Base-by-base conservation (phyloP, 2,113 vertebrate species). In the Grammomys dolichurus region DNA sequence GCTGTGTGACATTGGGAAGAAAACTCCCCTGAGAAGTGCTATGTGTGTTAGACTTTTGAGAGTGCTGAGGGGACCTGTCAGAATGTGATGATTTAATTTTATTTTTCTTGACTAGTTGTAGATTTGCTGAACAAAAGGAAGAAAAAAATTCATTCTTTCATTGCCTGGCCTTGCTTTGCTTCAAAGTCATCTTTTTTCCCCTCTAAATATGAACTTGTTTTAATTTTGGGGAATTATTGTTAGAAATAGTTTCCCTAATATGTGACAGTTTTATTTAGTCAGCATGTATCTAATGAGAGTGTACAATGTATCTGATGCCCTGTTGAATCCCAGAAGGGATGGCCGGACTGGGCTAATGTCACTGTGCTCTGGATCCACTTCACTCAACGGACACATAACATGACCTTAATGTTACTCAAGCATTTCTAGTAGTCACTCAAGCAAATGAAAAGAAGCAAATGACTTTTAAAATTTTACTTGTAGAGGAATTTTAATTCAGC, bases 381-480 rank as follows among this genome's bases (percentile, higher is more conserved):
- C 40, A 28, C 24, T 56, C 12, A 85, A 40, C 26, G 33, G 28
- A 40, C 22, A 65, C 17, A 4, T 16, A 67, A 31, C 33, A 48
- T 12, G 7, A 89, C 3, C 12, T 81, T 56, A 3, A 14, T 28
- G 5, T 14, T 87, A 87, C 51, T 82, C 19, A 31, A 88, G 65
- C 48, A 26, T 69, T 85, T 88, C 33, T 73, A 56, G 48, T 75
- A 56, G 46, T 86, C 28, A 56, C 12, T 31, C 26, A 60, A 70
- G 91, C 67, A 80, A 65, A n/a, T 69, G 31, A 84, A 95, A 90
- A 69, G 31, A 87, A 95, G 63, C 20, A 72, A 88, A 86, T 77
- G 12, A 77, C 33, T 85, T 78, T 73, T 91, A 76, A 9, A 72
- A 6, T 7, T 72, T 72, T n/a, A 33, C 31, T 77, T 28, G 28